phyloP scores from a whole-genome alignment of 2,113 vertebrate species.

The Eubucco bourcierii region DNA sequence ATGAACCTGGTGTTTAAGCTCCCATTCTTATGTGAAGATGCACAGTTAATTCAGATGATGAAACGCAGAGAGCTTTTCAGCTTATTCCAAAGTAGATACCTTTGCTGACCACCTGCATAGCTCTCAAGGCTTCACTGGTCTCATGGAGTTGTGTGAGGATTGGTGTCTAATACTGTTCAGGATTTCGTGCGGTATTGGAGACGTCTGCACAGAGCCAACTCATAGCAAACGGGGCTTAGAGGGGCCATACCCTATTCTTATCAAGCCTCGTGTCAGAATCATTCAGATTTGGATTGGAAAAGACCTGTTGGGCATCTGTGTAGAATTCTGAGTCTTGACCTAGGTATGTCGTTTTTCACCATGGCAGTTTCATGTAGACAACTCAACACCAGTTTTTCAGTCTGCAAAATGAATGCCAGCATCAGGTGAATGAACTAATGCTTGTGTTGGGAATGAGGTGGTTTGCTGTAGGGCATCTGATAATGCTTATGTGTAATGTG shows the following conservation, averaged over 20 bases:
- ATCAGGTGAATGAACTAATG: neutral
- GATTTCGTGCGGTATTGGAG: accelerated
- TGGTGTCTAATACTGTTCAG: neutral
- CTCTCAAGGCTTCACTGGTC: neutral
- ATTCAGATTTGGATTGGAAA: too few relatives aligned
- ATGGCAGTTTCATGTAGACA: neutral
- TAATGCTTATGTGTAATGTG: neutral
- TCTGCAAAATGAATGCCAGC: neutral
- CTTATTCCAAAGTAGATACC: neutral
- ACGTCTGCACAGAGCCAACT: neutral
- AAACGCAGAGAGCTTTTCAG: neutral
- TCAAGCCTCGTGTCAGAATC: neutral
- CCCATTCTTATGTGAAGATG: neutral
- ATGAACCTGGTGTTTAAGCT: neutral
- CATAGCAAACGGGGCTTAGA: neutral
- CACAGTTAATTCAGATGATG: neutral
- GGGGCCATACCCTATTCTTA: neutral
- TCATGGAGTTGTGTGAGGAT: neutral
- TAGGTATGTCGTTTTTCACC: neutral
- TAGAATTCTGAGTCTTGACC: neutral
- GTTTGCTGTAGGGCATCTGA: neutral
- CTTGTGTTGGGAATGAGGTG: neutral
- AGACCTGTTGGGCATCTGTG: neutral
- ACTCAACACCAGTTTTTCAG: neutral
- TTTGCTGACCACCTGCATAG: neutral